Conservation (phyloP, 2,888 invertebrate genomes). For the Drosophila tanythrix region DNA sequence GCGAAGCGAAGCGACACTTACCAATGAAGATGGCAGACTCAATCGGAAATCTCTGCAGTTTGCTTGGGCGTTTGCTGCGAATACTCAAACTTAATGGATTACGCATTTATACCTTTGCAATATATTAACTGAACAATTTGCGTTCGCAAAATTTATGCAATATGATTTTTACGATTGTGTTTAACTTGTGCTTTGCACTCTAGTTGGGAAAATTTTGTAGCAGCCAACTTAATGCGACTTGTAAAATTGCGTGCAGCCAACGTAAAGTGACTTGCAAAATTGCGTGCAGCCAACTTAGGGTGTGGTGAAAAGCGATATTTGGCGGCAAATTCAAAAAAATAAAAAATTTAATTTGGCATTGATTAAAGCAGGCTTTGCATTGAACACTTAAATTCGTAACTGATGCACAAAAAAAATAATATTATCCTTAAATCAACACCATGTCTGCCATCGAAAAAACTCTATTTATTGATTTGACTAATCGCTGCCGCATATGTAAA, state of each 20-base stretch:
- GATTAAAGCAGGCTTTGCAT: slow-evolving; percentile 2
- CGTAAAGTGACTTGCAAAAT: slow-evolving; percentile 14
- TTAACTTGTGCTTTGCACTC: slow-evolving; percentile 12
- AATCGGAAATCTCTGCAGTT: slow-evolving; percentile 11
- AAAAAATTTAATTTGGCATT: background rate
- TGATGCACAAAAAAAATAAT: slow-evolving; percentile 17
- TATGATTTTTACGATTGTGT: background rate
- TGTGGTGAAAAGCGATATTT: background rate
- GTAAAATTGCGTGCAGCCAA: slow-evolving; percentile 26
- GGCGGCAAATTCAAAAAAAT: slow-evolving; percentile 17
- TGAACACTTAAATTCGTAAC: slow-evolving; percentile 12
- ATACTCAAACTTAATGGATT: slow-evolving; percentile 5
- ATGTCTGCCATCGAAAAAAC: slow-evolving; percentile 29
- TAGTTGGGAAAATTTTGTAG: slow-evolving; percentile 20
- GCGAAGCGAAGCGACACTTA: slow-evolving; percentile 19
- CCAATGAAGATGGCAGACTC: slow-evolving; percentile 28
- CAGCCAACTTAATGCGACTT: slow-evolving; percentile 44
- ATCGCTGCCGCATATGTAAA: slow-evolving; percentile 48
- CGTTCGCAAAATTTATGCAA: background rate
- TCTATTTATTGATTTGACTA: slow-evolving; percentile 28
- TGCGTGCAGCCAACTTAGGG: slow-evolving; percentile 31
- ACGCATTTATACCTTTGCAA: slow-evolving; percentile 27
- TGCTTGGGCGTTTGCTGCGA: background rate
- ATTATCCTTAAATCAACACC: slow-evolving; percentile 9
- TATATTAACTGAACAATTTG: background rate